Evolutionary conservation across 2,113 vertebrate genomes (phyloP), one percentile per base, ranked within the genome.

Genomic region (Thalassoma bifasciatum): DNA sequence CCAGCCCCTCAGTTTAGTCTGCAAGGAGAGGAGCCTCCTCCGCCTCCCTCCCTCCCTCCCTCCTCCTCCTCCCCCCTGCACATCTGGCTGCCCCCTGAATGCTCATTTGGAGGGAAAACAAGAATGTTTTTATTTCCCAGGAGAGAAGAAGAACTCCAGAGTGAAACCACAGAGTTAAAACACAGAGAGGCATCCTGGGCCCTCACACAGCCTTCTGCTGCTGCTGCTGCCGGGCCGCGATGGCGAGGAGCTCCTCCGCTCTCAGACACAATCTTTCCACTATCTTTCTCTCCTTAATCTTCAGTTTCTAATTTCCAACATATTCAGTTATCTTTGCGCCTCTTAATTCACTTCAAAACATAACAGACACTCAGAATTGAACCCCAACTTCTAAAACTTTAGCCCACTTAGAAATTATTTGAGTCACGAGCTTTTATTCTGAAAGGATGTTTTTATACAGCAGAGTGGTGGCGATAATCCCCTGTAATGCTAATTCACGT

Each of bases 61-160:
- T 52, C 64, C 81, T 66, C 69, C 70, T 72, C 57, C 64, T 46
- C 44, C 66, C 69, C 80, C 78, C 51, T 53, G 78, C 88, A 92
- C 91, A 92, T 92, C 91, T 92, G 90, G 91, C 87, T 80, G 86
- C 83, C 86, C 88, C 88, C 82, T 83, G 71, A 90, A 88, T 57
- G 17, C 85, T 91, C 85, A 89, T 92, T 91, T 92, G 90, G 84
- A 91, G 90, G 86, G 86, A 91, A 90, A 92, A 91, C 91, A 92
- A 91, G 89, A 92, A 91, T 91, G 90, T 92, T 92, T 92, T 92
- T 89, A 91, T 92, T 91, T 92, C 90, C 89, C 90, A 82, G 84
- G 90, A 87, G 90, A 87, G 81, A 82, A 85, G 82, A 86, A 87
- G 89, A 91, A 89, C 86, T 85, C 82, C 21, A 21, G 69, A 88